Conservation (phyloP, 2,888 invertebrate genomes). For the Clepsis dumicolana region DNA sequence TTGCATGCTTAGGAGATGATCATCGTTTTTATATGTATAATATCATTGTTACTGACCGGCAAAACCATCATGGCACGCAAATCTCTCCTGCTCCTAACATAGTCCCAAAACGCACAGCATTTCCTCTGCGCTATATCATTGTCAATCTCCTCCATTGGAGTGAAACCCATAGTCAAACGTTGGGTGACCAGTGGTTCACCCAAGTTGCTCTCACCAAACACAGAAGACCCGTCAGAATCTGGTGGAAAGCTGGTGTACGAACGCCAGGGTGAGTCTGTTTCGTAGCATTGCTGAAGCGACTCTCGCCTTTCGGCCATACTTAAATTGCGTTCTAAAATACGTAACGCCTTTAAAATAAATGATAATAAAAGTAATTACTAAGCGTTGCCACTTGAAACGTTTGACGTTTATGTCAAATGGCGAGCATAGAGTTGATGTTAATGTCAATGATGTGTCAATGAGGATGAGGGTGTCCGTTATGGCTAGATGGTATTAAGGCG, state of each 20-base stretch:
- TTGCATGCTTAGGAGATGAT: too few relatives aligned
- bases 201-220: conserved; percentile 50
- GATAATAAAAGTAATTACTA: not conserved
- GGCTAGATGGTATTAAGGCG: too few relatives aligned
- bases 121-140: conserved; percentile 53
- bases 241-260: not conserved
- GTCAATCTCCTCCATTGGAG: conserved; percentile 52
- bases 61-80: conserved; percentile 51
- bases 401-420: not conserved
- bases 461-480: too few relatives aligned
- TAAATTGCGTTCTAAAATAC: not conserved
- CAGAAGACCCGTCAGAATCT: conserved; percentile 8
- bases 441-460: too few relatives aligned
- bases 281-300: not conserved
- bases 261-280: not conserved
- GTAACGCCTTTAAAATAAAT: not conserved
- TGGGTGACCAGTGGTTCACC: conserved; percentile 55
- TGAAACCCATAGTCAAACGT: conserved; percentile 57
- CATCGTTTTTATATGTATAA: too few relatives aligned
- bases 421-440: not conserved
- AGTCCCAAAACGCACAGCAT: conserved; percentile 59
- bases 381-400: not conserved
- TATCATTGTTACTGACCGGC: conserved; percentile 49
- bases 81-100: conserved; percentile 50
- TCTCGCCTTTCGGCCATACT: not conserved